A percentile compares a stretch with the other conserved stretches of the same genome.
Conservation (phyloP, 2,113 vertebrate genomes). For the Hassar affinis region DNA sequence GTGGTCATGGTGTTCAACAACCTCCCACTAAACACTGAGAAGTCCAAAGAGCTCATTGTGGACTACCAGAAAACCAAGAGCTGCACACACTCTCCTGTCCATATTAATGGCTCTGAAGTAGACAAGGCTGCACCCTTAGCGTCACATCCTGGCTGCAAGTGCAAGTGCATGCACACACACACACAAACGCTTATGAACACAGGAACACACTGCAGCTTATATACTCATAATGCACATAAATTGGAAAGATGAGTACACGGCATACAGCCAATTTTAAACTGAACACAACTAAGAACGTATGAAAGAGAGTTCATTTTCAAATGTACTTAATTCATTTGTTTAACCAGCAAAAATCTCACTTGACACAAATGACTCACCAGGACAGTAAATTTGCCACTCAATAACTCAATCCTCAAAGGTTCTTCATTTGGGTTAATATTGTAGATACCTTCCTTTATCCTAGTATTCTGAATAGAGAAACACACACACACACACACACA, state of each 20-base stretch:
- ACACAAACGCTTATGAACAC: neutral
- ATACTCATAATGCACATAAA: neutral
- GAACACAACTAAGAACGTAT: too few species aligned
- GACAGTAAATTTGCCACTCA: constrained; percentile 79
- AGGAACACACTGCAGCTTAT: neutral
- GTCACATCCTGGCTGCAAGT: constrained; percentile 72
- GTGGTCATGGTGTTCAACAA: too few species aligned
- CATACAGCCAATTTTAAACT: too few species aligned
- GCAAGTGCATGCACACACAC: neutral
- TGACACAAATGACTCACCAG: constrained; percentile 64
- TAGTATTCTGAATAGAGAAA: constrained; percentile 69
- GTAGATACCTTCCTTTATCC: constrained; percentile 79
- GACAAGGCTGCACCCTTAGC: constrained; percentile 75
- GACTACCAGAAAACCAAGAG: too few species aligned
- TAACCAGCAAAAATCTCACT: too few species aligned
- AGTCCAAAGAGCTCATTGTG: too few species aligned
- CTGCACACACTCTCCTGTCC: too few species aligned
- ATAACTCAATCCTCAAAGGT: constrained; percentile 74
- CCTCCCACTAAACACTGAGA: too few species aligned
- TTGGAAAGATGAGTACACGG: neutral
- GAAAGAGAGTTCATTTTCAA: neutral
- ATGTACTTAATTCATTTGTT: neutral
- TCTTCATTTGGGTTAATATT: constrained; percentile 78
- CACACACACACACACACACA: constrained; percentile 7
- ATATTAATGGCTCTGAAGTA: too few species aligned